These are phyloP conservation scores for Drosophila bifasciata DNA, from an alignment of 1,140 invertebrate genomes.

Conservation along the genomic window DNA sequence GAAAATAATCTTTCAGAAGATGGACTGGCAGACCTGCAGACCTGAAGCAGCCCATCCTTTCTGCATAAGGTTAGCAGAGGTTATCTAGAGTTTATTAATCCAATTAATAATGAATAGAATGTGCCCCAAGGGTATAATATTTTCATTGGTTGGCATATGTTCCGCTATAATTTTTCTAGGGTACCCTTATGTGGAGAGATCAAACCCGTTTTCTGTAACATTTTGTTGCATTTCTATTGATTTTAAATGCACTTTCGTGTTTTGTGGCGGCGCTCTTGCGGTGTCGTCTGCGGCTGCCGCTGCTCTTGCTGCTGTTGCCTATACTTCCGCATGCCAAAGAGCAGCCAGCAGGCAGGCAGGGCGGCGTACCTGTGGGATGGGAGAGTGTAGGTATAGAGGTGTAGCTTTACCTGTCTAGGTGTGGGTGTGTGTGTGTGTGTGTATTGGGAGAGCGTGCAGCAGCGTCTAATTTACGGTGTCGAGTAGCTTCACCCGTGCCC, in stretches of 20 bases:
- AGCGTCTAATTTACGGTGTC: slow-evolving; percentile 23
- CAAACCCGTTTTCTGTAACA: not conserved
- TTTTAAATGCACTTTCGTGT: slow-evolving; percentile 4
- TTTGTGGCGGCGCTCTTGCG: not conserved
- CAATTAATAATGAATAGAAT: too few relatives aligned
- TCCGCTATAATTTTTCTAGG: too few relatives aligned
- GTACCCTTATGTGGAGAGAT: not conserved
- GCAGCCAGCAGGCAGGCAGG: too few relatives aligned
- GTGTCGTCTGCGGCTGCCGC: not conserved
- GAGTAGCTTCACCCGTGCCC: not conserved
- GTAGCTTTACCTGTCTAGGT: not conserved
- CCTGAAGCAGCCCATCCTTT: too few relatives aligned
- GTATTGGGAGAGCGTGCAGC: slow-evolving; percentile 22
- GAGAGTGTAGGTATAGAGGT: too few relatives aligned
- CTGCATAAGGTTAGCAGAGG: too few relatives aligned
- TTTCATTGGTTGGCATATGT: not conserved
- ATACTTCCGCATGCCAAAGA: slow-evolving; percentile 34
- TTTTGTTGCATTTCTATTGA: slow-evolving; percentile 3
- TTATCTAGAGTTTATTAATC: too few relatives aligned
- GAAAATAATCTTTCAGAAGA: too few relatives aligned
- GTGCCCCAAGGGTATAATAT: not conserved
- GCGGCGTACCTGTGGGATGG: too few relatives aligned
- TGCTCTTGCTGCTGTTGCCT: not conserved
- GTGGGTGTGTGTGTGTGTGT: slow-evolving; percentile 2
- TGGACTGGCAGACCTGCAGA: too few relatives aligned